Conservation (phyloP, 2,113 vertebrate species). For the Saguinus imperator region DNA sequence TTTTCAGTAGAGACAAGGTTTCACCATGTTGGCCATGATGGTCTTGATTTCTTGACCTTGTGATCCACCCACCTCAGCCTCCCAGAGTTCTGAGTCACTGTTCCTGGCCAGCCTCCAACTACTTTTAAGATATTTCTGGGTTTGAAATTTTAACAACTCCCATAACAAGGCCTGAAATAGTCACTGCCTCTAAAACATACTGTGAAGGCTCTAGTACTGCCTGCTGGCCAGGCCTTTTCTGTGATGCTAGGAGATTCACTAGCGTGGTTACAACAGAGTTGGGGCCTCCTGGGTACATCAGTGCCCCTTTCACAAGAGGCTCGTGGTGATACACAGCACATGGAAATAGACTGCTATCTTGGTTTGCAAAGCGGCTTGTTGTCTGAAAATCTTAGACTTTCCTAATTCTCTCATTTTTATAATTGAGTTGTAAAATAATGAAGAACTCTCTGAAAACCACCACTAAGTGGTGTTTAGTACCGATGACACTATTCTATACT, state of each 20-base stretch:
- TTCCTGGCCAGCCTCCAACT: background rate
- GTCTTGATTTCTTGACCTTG: no score
- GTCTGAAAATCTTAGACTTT: background rate
- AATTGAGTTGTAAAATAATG: background rate
- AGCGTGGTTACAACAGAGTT: background rate
- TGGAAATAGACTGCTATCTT: fast-evolving
- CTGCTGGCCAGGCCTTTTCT: background rate
- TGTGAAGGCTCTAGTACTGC: fast-evolving
- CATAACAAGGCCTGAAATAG: background rate
- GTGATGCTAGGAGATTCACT: background rate
- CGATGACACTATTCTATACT: background rate
- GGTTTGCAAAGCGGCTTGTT: background rate
- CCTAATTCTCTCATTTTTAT: background rate
- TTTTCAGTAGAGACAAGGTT: no score
- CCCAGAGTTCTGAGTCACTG: no score
- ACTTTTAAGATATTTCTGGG: no score
- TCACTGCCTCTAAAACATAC: background rate
- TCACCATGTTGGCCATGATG: no score
- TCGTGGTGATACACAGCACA: fast-evolving
- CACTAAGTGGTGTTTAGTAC: background rate
- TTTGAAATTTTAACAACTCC: background rate
- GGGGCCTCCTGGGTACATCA: background rate
- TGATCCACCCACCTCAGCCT: no score
- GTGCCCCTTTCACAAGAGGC: background rate
- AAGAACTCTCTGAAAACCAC: background rate